Evolutionary conservation across 1,140 invertebrate genomes (phyloP), one percentile per base, ranked within the genome.

Genomic region (Ptiloglossa arizonensis): DNA sequence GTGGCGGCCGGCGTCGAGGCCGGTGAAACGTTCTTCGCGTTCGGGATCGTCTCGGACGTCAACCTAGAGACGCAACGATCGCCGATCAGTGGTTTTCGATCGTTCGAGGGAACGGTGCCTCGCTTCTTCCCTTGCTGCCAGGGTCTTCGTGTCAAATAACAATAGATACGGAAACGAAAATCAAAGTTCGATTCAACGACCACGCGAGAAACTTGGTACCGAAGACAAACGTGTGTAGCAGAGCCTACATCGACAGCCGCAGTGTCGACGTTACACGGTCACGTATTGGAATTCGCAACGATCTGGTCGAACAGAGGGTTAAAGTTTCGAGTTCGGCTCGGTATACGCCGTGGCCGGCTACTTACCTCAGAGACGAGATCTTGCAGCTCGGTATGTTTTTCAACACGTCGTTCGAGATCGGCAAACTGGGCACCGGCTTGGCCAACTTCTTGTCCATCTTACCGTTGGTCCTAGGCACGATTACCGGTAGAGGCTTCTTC

Each of bases 381-480:
- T 91, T 92, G 41, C 86, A 82, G 22, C 73, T 81, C 22, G 87
- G 85, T 54, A 91, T 80, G 70, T 81, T 86, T 24, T 89, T 85
- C 32, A 90, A 72, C 4, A 90, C 82, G 22, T 89, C 88, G 67
- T 87, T 91, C 0, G 87, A 81, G 59, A 88, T 87, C 19, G 89
- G 87, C 64, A 91, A 80, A 56, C 78, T 85, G 35, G 90, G 86
- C 68, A 91, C 66, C 17, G 85, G 50, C 38, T 88, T 91, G 0
- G 89, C 64, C 19, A 87, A 24, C 50, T 91, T 90, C 74, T 90
- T 90, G 15, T 92, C 91, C 46, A 91, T 66, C 64, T 91, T 91
- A 24, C 82, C 81, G 29, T 72, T 87, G 56, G 79, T 60, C 24
- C 91, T 86, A 1, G 90, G 88, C 6, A 87, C 81, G 22, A 90